Evolutionary conservation across 2,888 invertebrate genomes (phyloP), one percentile per base, ranked within the genome.

Genomic region (Alsophila aescularia): DNA sequence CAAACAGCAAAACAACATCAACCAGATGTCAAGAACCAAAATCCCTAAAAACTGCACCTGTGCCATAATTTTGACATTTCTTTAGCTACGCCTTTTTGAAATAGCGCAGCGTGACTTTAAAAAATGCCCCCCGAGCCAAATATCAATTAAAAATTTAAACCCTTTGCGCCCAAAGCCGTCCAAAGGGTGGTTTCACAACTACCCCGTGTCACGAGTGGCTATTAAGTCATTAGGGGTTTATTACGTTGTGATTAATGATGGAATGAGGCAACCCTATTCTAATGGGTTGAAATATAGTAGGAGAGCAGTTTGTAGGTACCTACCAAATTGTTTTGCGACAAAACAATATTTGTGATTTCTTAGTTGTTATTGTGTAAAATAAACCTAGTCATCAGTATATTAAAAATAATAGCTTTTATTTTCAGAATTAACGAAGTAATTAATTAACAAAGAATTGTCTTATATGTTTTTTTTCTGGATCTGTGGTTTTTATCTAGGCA

Each of bases 211-310:
- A 63, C 58, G 60, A 54, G 64, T 40, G 65, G 55, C 68, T 64
- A 73, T 78, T 71, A 73, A 67, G 69, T 73, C 72, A 69, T 74
- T 72, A 72, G 52, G 62, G 58, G 60, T 59, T 58, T 59, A 70
- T 73, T 75, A 72, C 45, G 21, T 35, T 16, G 53, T 77, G 74
- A 77, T 77, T 73, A 73, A 77, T 74, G 66, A 61, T 43, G 52
- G 40, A 61, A 52, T 52, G 57, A 52, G 55, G 56, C 57, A 60
- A 52, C 69, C 61, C 51, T 34, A 43, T 37, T 13, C 32, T 49
- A 45, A 69, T 63, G 72, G 71, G 70, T 67, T 72, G 55, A 44
- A 44, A 9, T 16, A 18, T 8, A 29, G 9, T 13, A 13, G 2
- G 10, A 32, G 5, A 32, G n/a, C 29, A 8, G 29, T 29, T 1